Base-by-base conservation (phyloP, 2,797 vertebrate species). In the Cyprinella venusta region DNA sequence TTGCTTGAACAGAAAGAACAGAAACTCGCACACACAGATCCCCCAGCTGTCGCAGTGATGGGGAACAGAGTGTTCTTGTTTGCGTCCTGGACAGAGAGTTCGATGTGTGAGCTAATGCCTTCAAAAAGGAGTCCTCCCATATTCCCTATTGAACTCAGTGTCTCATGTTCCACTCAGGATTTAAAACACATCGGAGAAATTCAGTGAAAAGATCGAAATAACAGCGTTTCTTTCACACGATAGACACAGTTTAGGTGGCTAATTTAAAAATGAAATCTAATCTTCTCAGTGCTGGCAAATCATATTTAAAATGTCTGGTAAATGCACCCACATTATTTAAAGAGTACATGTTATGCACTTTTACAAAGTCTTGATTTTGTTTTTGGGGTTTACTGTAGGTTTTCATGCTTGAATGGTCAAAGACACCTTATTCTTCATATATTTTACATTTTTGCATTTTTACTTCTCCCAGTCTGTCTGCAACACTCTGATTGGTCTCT, bases 1-100 rank as follows among this genome's bases (percentile, higher is more conserved):
- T 76, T 24, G 48, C 72, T 52, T 56, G 45, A 77, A 30, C 26
- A 30, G 50, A 75, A 75, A 80, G 61, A 84, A 54, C 76, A 76
- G 54, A 64, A 80, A 64, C 40, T 30, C 42, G 40, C 40, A 76
- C 80, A 33, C 71, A 40, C 79, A 70, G 84, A 78, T 82, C 82
- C 65, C n/a, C 83, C 87, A 89, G 87, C 87, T 88, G 87, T 78
- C 77, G 38, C 38, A 71, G 84, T 75, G 77, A 82, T 78, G 71
- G 83, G 63, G 83, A 87, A 89, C 88, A 88, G 84, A 81, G 68
- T 86, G 88, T 88, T 86, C 87, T 89, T 56, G 71, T 84, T 84
- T 85, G 74, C 50, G 76, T 82, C 69, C 85, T 50, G 64, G 69
- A 70, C 68, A 26, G 48, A 85, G 86, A 77, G 76, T 77, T 85